A percentile compares a stretch with the other conserved stretches of the same genome.
These are phyloP conservation scores for Drosophila virilis DNA, from an alignment of 1,140 invertebrate species.

Conservation along the genomic window DNA sequence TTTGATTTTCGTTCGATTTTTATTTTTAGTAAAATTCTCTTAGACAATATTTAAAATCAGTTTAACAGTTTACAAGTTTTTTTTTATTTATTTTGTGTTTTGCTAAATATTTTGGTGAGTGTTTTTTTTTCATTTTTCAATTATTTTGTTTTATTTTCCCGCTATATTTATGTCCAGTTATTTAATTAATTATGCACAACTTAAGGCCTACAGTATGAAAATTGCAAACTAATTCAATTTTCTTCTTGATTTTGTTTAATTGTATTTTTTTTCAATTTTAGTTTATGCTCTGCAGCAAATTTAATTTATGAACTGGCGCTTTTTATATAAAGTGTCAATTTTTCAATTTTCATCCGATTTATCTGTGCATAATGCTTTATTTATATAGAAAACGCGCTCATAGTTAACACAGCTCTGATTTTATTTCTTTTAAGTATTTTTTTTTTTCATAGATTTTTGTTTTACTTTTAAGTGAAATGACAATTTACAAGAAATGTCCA, in stretches of 20 bases:
- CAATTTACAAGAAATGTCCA: constrained; percentile 57
- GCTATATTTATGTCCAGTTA: constrained; percentile 48
- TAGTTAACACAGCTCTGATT: constrained; percentile 75
- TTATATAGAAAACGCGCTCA: constrained; percentile 67
- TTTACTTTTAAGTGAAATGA: constrained; percentile 54
- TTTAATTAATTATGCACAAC: constrained; percentile 70
- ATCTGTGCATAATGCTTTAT: constrained; percentile 42
- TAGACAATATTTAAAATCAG: constrained; percentile 78
- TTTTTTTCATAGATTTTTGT: constrained; percentile 13
- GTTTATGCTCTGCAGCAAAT: constrained; percentile 37
- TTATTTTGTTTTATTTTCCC: constrained; percentile 35
- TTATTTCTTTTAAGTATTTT: constrained; percentile 16
- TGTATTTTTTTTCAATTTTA: constrained; percentile 31
- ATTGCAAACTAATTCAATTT: constrained; percentile 56
- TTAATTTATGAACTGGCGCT: constrained; percentile 42
- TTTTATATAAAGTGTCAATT: constrained; percentile 45
- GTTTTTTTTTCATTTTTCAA: constrained; percentile 15
- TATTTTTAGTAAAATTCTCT: constrained; percentile 80
- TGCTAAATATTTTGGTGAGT: constrained; percentile 41
- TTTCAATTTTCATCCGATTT: not conserved
- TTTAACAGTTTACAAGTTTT: constrained; percentile 78
- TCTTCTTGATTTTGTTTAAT: constrained; percentile 18
- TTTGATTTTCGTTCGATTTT: constrained; percentile 62
- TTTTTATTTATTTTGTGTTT: constrained; percentile 35
- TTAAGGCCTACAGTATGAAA: constrained; percentile 79